Percentiles rank a stretch among this genome's conserved stretches.
These are phyloP conservation scores for Hesperophylax magnus DNA, from an alignment of 1,140 invertebrate genomes.

Conservation along the genomic window DNA sequence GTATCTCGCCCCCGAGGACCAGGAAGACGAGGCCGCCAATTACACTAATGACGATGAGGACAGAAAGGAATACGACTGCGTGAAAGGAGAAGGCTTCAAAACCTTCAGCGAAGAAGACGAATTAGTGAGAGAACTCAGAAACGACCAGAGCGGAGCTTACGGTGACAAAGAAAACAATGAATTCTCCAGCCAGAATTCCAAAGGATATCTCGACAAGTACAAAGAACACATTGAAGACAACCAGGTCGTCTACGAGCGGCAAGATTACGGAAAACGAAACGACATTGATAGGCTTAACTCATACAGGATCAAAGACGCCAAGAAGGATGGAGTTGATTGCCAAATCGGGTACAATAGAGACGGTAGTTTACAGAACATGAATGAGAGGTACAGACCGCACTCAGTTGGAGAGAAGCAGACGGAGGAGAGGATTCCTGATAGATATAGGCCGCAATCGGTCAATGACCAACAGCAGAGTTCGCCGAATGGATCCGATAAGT, in stretches of 20 bases:
- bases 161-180: slow-evolving; percentile 23
- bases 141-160: slow-evolving; percentile 13
- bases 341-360: slow-evolving; percentile 18
- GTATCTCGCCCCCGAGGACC: background rate
- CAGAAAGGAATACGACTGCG: slow-evolving; percentile 34
- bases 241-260: slow-evolving; percentile 7
- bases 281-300: slow-evolving; percentile 43
- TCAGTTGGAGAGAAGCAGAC: slow-evolving; percentile 22
- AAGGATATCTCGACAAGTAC: slow-evolving; percentile 42
- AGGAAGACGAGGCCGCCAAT: background rate
- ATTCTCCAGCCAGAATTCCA: slow-evolving; percentile 21
- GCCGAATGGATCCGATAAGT: slow-evolving; percentile 30
- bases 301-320: slow-evolving; percentile 41
- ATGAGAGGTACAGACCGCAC: slow-evolving; percentile 30
- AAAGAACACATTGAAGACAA: slow-evolving; percentile 45
- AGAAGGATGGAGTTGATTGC: background rate
- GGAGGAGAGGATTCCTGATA: slow-evolving; percentile 38
- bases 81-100: slow-evolving; percentile 9
- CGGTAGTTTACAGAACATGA: background rate
- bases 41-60: slow-evolving; percentile 22
- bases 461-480: slow-evolving; percentile 36
- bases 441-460: slow-evolving; percentile 35
- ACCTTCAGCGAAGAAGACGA: slow-evolving; percentile 25
- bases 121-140: background rate
- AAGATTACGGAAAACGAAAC: slow-evolving; percentile 26